Base-by-base conservation (phyloP, 2,113 vertebrate genomes). In the Crotalus helleri region DNA sequence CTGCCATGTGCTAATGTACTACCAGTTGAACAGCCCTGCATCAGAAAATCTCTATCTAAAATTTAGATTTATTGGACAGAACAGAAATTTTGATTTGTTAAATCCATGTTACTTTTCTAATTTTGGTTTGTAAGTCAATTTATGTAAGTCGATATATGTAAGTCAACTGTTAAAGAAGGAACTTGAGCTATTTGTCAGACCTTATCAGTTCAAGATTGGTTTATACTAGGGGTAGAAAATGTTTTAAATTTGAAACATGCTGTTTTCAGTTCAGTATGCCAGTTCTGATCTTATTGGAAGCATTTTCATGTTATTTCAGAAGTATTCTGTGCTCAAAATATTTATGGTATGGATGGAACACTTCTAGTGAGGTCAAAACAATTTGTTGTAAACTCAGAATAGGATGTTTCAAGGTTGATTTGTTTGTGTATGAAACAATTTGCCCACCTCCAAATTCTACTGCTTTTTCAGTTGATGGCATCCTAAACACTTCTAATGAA, bases 41-140 rank as follows among this genome's bases (percentile, higher is more conserved):
- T 61, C 89, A 55, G 49, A 19, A 13, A 51, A 51, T 44, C 90
- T 92, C n/a, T 94, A 95, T 93, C 94, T 94, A 94, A 94, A 19
- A 89, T 59, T 58, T 89, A 46, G 23, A 13, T 59, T 3, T 81
- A 81, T 81, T 44, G 74, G 87, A 88, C 93, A 94, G 90, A 61
- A 39, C 81, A 51, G 91, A 94, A 89, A 96, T 96, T 94, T 92
- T 94, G 61, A 90, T 90, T 21, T 1, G 86, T 93, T 93, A 87
- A n/a, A 54, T 92, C 88, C 55, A 19, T 0, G 1, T 33, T 88
- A 81, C 0, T 0, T 89, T 8, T 94, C 59, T 91, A 0, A 0
- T 51, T 91, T n/a, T 59, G 57, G 92, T 96, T 88, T 93, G 81
- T 94, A 95, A 44, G 86, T 91, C 94, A 85, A 3, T 93, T 46